Evolutionary conservation across 23 tunicate species (phyloP).

Genomic region (Styela clava): DNA sequence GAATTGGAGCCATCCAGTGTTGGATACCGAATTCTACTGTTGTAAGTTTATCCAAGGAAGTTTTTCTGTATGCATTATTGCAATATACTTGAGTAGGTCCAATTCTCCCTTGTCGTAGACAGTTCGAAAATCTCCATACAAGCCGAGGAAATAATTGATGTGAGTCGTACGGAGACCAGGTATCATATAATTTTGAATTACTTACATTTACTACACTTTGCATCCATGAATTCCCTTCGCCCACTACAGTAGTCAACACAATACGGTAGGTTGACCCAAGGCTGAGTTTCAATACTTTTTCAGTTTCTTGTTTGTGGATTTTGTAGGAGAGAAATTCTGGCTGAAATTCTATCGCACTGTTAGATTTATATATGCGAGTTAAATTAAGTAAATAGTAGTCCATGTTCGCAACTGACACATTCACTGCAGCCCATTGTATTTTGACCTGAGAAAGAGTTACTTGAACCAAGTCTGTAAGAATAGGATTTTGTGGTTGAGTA

Average conservation of each 20-base stretch:
- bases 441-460: constrained; percentile 51
- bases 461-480: constrained; percentile 50
- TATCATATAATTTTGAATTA: neutral
- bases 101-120: constrained; percentile 57
- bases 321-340: constrained; percentile 22
- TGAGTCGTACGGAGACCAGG: constrained; percentile 50
- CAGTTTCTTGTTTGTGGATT: constrained; percentile 7
- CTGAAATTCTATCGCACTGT: constrained; percentile 25
- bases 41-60: constrained; percentile 40
- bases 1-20: constrained; percentile 70
- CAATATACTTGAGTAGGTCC: constrained; percentile 78
- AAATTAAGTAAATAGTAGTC: constrained; percentile 45
- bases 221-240: constrained; percentile 20
- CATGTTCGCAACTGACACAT: neutral
- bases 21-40: constrained; percentile 68
- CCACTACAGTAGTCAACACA: constrained; percentile 56
- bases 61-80: constrained; percentile 44
- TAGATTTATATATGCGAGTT: constrained; percentile 7
- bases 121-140: constrained; percentile 68
- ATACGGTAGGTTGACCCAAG: constrained; percentile 57
- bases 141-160: constrained; percentile 58
- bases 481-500: constrained; percentile 60
- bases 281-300: constrained; percentile 26
- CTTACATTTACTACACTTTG: constrained; percentile 37
- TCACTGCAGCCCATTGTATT: constrained; percentile 46